phyloP scores from a whole-genome alignment of 2,888 invertebrate species.

The Odontothrips loti region DNA sequence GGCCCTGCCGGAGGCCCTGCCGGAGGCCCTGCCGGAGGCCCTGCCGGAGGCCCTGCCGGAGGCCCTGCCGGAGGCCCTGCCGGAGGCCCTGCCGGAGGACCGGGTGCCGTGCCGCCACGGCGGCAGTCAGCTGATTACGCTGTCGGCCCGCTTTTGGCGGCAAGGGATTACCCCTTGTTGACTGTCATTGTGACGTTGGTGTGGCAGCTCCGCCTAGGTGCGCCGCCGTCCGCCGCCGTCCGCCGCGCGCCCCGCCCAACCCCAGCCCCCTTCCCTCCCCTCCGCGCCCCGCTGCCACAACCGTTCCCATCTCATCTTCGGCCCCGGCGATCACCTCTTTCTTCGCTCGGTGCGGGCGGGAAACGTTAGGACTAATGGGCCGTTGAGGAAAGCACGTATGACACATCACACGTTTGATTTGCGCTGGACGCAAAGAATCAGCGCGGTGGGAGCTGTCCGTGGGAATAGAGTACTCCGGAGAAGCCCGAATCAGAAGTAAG shows the following conservation, averaged over 20 bases:
- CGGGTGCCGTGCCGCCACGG: not conserved
- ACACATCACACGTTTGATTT: too few species aligned
- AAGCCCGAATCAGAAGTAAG: too few species aligned
- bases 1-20: not conserved
- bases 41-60: not conserved
- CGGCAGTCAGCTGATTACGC: not conserved
- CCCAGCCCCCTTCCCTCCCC: too few species aligned
- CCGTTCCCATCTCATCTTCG: not conserved
- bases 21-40: not conserved
- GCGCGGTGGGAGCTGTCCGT: too few species aligned
- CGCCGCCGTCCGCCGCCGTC: not conserved
- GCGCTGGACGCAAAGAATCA: too few species aligned
- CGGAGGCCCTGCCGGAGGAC: not conserved
- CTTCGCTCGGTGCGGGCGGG: too few species aligned
- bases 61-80: not conserved
- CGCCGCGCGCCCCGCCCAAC: too few species aligned
- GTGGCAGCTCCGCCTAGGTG: not conserved
- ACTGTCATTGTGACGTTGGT: conserved; percentile 8
- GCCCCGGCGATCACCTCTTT: not conserved
- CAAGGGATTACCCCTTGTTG: not conserved
- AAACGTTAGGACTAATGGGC: too few species aligned
- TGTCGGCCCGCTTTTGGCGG: not conserved
- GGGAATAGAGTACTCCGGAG: too few species aligned
- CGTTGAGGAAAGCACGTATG: too few species aligned
- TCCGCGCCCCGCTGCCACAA: not conserved